Evolutionary conservation across 1,140 invertebrate genomes (phyloP).

Genomic region (Heterodera schachtii): DNA sequence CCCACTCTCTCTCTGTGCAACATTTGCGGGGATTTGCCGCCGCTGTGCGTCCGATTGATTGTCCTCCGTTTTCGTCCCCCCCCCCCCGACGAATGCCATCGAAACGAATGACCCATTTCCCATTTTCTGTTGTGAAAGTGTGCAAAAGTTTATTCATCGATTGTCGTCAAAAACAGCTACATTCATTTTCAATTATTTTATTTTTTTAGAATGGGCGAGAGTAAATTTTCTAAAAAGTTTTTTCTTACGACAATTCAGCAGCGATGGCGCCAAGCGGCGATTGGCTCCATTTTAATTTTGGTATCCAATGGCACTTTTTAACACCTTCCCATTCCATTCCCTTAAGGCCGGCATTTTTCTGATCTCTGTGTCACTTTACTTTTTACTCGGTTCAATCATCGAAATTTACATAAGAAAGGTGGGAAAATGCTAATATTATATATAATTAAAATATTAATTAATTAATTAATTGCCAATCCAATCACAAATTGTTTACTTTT

Average conservation of each 20-base stretch:
- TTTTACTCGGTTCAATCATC: conserved; percentile 48
- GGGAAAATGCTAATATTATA: conserved; percentile 14
- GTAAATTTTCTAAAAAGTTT: not conserved
- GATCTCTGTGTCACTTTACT: conserved; percentile 45
- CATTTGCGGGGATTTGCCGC: too few relatives aligned
- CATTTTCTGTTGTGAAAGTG: not conserved
- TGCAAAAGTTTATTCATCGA: not conserved
- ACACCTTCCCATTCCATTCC: not conserved
- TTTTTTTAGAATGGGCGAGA: not conserved
- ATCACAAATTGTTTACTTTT: too few relatives aligned
- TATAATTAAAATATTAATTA: too few relatives aligned
- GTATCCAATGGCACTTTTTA: not conserved
- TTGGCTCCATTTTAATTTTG: not conserved
- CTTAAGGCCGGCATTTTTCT: conserved; percentile 42
- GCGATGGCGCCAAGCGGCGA: not conserved
- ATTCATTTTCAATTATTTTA: not conserved
- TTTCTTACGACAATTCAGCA: not conserved
- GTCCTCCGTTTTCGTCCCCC: too few relatives aligned
- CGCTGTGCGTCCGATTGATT: too few relatives aligned
- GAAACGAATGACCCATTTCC: not conserved
- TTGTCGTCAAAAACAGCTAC: not conserved
- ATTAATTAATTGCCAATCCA: too few relatives aligned
- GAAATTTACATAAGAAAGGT: conserved; percentile 56
- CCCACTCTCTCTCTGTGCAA: too few relatives aligned
- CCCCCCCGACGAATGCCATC: too few relatives aligned